Conservation (phyloP, 1,140 invertebrate species). For the Drosophila pruinosa region DNA sequence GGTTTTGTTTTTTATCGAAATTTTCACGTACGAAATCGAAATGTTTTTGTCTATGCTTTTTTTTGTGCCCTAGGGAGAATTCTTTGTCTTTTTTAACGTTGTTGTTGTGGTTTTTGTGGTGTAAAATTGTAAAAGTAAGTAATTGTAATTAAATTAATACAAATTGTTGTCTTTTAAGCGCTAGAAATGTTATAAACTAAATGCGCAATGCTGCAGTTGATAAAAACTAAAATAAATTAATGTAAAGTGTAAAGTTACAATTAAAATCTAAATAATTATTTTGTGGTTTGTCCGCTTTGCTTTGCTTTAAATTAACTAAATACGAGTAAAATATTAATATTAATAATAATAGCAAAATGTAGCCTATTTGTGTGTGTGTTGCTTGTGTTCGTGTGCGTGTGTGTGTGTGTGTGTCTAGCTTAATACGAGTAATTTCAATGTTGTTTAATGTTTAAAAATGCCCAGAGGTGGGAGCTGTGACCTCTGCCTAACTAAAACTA, state of each 20-base stretch:
- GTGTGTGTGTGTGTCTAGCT: slow-evolving; percentile 10
- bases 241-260: slow-evolving; percentile 23
- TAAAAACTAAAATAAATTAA: slow-evolving; percentile 59
- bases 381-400: slow-evolving; percentile 9
- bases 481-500: slow-evolving; percentile 27
- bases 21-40: slow-evolving; percentile 26
- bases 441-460: slow-evolving; percentile 33
- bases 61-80: slow-evolving; percentile 81
- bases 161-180: slow-evolving; percentile 66
- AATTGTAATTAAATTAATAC: slow-evolving; percentile 70
- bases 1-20: slow-evolving; percentile 23
- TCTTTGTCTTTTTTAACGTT: slow-evolving; percentile 70
- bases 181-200: slow-evolving; percentile 33
- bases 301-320: slow-evolving; percentile 46
- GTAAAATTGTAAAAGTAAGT: slow-evolving; percentile 37
- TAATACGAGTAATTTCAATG: slow-evolving; percentile 45
- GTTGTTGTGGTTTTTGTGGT: slow-evolving; percentile 43
- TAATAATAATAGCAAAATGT: slow-evolving; percentile 14
- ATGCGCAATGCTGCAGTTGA: slow-evolving; percentile 45
- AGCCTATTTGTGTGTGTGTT: slow-evolving; percentile 28
- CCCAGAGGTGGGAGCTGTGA: slow-evolving; percentile 22
- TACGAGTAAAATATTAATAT: slow-evolving; percentile 27
- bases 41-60: slow-evolving; percentile 48
- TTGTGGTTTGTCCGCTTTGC: slow-evolving; percentile 61
- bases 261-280: slow-evolving; percentile 35